phyloP scores from a whole-genome alignment of 1,140 invertebrate species.

The Aphaenogaster ashmeadi region DNA sequence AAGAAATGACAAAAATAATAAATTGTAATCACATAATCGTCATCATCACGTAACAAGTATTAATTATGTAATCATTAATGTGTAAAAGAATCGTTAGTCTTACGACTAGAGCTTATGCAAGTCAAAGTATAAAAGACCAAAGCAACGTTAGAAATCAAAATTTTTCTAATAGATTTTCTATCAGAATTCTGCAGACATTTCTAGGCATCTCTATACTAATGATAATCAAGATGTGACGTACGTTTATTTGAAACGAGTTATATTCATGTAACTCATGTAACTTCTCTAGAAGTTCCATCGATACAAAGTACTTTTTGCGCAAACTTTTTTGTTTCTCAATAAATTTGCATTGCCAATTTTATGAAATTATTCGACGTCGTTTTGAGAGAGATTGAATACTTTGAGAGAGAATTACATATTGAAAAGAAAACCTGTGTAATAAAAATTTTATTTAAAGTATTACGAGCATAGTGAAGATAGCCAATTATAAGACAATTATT shows the following conservation, averaged over 20 bases:
- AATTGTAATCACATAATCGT: constrained; percentile 49
- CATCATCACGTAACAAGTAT: constrained; percentile 67
- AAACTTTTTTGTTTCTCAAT: constrained; percentile 24
- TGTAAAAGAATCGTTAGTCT: constrained; percentile 35
- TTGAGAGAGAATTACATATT: background rate
- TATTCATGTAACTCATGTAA: background rate
- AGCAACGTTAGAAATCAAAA: constrained; percentile 48
- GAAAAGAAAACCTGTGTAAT: background rate
- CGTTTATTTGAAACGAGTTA: constrained; percentile 2
- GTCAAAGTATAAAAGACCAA: constrained; percentile 20
- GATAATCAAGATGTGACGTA: constrained; percentile 4
- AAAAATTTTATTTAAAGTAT: constrained; percentile 4
- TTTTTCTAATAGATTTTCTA: constrained; percentile 72
- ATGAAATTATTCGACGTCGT: background rate
- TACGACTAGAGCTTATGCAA: constrained; percentile 56
- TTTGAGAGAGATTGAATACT: background rate
- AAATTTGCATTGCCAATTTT: background rate
- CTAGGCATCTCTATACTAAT: constrained; percentile 59
- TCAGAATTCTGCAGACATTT: constrained; percentile 62
- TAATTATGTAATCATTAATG: constrained; percentile 60
- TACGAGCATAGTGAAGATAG: background rate
- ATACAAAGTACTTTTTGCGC: background rate
- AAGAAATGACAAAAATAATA: constrained; percentile 64
- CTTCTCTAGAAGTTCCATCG: constrained; percentile 13
- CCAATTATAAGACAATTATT: constrained; percentile 23